Evolutionary conservation across 2,113 vertebrate genomes (phyloP).

Genomic region (Centropus unirufus): DNA sequence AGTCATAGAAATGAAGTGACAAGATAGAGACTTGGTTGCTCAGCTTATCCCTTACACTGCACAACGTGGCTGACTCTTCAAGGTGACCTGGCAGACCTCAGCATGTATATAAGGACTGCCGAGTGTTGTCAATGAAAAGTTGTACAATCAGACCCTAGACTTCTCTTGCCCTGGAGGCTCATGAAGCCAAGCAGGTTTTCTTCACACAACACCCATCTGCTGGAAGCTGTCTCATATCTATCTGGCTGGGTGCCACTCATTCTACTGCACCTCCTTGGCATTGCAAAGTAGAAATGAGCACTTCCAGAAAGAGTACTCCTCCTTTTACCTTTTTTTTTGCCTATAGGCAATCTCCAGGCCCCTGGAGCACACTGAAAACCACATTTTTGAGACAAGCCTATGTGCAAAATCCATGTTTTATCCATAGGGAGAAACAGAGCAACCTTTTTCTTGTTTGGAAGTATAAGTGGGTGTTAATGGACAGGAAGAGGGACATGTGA

Average conservation of each 20-base stretch:
- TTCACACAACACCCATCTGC: background rate
- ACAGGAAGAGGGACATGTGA: background rate
- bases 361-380: background rate
- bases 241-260: background rate
- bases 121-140: background rate
- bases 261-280: fast-evolving
- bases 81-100: background rate
- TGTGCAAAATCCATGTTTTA: background rate
- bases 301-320: background rate
- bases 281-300: background rate
- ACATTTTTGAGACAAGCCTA: background rate
- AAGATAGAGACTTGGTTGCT: background rate
- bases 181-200: background rate
- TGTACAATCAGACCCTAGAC: background rate
- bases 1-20: background rate
- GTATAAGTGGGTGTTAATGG: background rate
- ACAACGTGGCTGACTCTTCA: background rate
- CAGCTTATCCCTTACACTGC: background rate
- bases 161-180: background rate
- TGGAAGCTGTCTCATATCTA: background rate
- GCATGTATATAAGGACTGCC: background rate
- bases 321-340: background rate
- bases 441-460: background rate
- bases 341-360: background rate
- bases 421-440: background rate